These are phyloP conservation scores for Diadegma fenestrale DNA, from an alignment of 2,888 invertebrate species.

Conservation along the genomic window DNA sequence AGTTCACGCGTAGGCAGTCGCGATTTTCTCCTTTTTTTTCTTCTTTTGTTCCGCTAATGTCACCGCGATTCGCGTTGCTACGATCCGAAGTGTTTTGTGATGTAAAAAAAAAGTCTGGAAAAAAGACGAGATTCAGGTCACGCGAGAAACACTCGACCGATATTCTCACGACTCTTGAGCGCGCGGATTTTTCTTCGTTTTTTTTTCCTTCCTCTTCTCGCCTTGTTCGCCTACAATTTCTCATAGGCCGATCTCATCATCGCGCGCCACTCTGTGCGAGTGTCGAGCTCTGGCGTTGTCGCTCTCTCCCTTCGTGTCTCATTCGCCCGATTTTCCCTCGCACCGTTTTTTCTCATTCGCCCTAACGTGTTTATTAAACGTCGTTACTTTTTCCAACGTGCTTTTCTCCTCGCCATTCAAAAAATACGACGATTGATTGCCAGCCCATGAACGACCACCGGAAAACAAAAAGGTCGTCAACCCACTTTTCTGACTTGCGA, in stretches of 20 bases:
- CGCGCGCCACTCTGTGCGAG: background rate
- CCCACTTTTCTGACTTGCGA: background rate
- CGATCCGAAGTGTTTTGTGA: background rate
- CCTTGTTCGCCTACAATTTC: constrained; percentile 5
- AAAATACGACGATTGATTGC: background rate
- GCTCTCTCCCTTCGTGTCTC: background rate
- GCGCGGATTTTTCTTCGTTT: constrained; percentile 43
- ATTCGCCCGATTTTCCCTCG: background rate
- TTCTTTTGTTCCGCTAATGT: background rate
- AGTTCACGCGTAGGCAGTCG: background rate
- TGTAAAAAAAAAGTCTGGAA: background rate
- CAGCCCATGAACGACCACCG: background rate
- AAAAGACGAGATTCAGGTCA: constrained; percentile 56
- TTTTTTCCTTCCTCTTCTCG: constrained; percentile 29
- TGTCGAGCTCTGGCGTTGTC: background rate
- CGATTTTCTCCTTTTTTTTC: background rate
- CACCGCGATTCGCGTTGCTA: background rate
- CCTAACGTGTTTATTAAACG: background rate
- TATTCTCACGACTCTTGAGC: constrained; percentile 63
- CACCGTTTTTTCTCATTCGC: background rate
- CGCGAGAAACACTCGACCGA: constrained; percentile 62
- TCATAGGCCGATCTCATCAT: constrained; percentile 5
- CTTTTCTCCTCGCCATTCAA: background rate
- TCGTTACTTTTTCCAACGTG: background rate
- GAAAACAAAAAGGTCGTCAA: background rate